Conservation (phyloP, 2,797 vertebrate species). For the Ficedula albicollis region DNA sequence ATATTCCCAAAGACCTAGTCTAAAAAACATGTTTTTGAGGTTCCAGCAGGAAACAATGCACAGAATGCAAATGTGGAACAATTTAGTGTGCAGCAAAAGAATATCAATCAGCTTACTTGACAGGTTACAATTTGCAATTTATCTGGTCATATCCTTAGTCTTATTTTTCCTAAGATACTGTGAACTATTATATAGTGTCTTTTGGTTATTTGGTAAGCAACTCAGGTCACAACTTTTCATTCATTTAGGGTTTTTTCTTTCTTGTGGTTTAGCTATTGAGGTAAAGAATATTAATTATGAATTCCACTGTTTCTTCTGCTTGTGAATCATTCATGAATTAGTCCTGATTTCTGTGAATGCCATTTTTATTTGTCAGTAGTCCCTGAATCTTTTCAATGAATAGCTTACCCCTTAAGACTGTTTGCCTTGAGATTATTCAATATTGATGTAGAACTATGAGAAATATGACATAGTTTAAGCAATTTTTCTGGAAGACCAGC, state of each 20-base stretch:
- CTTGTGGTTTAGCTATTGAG: neutral
- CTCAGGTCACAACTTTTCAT: neutral
- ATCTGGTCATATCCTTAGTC: neutral
- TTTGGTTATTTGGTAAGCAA: neutral
- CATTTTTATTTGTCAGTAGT: slow-evolving; percentile 24
- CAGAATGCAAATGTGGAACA: neutral
- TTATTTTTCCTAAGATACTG: neutral
- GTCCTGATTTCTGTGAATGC: neutral
- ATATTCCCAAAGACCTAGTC: neutral
- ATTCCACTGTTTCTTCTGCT: neutral
- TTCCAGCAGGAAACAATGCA: neutral
- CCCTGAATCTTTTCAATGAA: neutral
- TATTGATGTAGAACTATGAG: neutral
- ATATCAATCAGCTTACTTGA: neutral
- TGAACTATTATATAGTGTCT: neutral
- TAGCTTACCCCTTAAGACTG: neutral
- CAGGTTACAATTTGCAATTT: neutral
- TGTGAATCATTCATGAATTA: slow-evolving; percentile 44
- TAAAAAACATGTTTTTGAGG: neutral
- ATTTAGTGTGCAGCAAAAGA: neutral
- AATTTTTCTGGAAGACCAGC: neutral
- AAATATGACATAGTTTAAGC: neutral
- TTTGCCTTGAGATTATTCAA: neutral
- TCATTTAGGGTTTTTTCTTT: neutral
- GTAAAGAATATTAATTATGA: slow-evolving; percentile 34